Evolutionary conservation across 2,888 invertebrate genomes (phyloP).

Genomic region (Tubulanus polymorphus): DNA sequence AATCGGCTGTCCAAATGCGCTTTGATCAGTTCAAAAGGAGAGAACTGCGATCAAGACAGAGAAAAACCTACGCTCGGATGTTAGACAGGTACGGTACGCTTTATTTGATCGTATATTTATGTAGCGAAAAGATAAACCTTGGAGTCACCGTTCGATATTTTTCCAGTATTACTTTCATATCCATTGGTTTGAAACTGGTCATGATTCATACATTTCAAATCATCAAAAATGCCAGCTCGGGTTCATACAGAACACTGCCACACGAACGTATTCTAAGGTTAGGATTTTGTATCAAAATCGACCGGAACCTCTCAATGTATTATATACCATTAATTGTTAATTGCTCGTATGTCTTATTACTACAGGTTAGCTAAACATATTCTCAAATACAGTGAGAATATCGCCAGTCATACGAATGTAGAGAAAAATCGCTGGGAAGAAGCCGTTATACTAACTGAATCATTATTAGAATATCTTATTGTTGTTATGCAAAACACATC

Average conservation of each 20-base stretch:
- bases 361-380: conserved; percentile 28
- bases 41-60: conserved; percentile 38
- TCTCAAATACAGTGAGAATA: conserved; percentile 33
- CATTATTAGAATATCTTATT: too few relatives aligned
- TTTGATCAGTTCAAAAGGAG: conserved; percentile 28
- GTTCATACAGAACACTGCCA: too few relatives aligned
- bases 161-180: background rate
- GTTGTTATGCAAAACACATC: too few relatives aligned
- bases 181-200: background rate
- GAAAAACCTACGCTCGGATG: conserved; percentile 29
- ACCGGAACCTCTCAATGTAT: too few relatives aligned
- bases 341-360: too few relatives aligned
- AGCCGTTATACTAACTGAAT: background rate
- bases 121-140: too few relatives aligned
- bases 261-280: too few relatives aligned
- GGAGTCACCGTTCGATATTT: background rate
- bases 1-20: conserved; percentile 18
- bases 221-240: too few relatives aligned
- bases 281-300: too few relatives aligned
- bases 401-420: conserved; percentile 24
- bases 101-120: background rate
- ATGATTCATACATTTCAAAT: too few relatives aligned
- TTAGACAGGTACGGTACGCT: conserved; percentile 24
- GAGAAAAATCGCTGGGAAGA: conserved; percentile 39
- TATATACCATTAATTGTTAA: too few relatives aligned